Conservation (phyloP, 2,113 vertebrate genomes). For the Mormyrus lacerda region DNA sequence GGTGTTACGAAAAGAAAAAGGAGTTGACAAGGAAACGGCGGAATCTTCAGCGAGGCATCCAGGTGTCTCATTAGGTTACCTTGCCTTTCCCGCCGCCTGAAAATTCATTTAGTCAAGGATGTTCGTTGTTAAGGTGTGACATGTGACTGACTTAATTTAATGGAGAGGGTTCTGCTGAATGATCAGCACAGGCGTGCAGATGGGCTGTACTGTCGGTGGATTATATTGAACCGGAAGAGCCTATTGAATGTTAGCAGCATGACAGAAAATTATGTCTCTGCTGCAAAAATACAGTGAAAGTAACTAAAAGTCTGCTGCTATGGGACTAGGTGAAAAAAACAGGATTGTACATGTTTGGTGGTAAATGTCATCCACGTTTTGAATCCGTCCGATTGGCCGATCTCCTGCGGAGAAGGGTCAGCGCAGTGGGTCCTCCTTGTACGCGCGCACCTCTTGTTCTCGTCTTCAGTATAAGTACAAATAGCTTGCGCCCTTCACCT, state of each 20-base stretch:
- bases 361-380: conserved; percentile 7
- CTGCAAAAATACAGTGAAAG: background rate
- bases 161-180: background rate
- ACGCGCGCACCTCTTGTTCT: background rate
- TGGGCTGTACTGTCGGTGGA: background rate
- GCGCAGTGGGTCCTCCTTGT: background rate
- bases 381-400: background rate
- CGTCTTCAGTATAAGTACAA: background rate
- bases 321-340: background rate
- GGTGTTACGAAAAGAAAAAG: background rate
- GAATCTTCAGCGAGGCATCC: background rate
- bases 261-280: background rate
- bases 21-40: background rate
- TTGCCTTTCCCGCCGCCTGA: background rate
- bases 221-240: background rate
- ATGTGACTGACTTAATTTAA: background rate
- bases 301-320: background rate
- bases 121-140: background rate
- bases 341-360: background rate
- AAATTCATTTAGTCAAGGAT: conserved; percentile 6
- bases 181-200: background rate
- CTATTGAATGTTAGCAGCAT: background rate
- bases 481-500: background rate
- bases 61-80: conserved; percentile 6
- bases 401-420: background rate